Percentiles rank a stretch among this genome's conserved stretches.
Conservation (phyloP, 1,140 invertebrate species). For the Anastatus disparis region DNA sequence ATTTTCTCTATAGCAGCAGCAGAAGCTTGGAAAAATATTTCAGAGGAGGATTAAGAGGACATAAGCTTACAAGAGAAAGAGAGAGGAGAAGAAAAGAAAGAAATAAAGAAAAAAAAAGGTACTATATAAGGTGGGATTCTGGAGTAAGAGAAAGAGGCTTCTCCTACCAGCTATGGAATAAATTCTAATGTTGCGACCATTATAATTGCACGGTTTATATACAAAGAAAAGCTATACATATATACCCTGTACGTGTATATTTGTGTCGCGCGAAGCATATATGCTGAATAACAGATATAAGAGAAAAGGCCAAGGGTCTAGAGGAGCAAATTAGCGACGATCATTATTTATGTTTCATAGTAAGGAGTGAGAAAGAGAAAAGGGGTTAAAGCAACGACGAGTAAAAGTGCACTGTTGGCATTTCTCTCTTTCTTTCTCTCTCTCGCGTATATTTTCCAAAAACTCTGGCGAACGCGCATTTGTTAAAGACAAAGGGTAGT, state of each 20-base stretch:
- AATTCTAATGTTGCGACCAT: conserved; percentile 67
- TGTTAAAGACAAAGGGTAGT: conserved; percentile 61
- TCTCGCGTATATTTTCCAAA: conserved; percentile 30
- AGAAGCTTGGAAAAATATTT: conserved; percentile 63
- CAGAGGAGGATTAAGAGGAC: conserved; percentile 61
- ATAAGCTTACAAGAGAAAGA: conserved; percentile 66
- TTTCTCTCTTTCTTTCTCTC: no score
- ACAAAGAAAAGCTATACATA: no score
- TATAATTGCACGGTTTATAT: conserved; percentile 66
- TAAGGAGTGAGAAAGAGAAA: no score
- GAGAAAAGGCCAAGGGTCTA: conserved; percentile 51
- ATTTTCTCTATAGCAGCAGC: conserved; percentile 8
- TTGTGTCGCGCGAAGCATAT: no score
- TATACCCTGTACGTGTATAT: no score
- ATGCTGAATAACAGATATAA: no score
- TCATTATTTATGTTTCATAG: conserved; percentile 66
- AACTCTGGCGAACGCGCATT: conserved; percentile 48
- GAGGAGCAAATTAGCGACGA: conserved; percentile 66
- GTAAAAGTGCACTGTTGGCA: conserved; percentile 4
- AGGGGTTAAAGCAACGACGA: conserved; percentile 62
- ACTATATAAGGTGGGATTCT: conserved; percentile 36
- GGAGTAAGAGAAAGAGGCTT: conserved; percentile 23
- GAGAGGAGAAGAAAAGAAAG: conserved; percentile 34
- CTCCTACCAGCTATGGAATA: conserved; percentile 57
- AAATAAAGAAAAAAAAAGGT: conserved; percentile 2